Evolutionary conservation across 2,113 vertebrate species (phyloP), one percentile per base, ranked within the genome.

Genomic region (Leptocoma aspasia): DNA sequence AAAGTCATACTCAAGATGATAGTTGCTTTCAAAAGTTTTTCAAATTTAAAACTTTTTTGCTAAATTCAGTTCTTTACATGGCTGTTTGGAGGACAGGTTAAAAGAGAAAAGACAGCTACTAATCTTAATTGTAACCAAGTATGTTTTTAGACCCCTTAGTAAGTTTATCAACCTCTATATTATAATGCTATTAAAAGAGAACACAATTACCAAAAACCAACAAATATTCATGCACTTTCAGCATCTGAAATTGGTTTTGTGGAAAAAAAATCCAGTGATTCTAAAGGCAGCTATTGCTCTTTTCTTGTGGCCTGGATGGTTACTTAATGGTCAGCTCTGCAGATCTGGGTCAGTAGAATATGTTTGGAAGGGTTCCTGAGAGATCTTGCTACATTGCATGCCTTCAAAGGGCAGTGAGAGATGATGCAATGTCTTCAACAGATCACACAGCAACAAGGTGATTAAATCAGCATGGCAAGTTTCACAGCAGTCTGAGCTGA

Each of bases 401-500:
- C 27, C 90, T 94, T 93, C 75, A 83, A 90, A 64, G 59, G 66
- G 44, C 77, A 93, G 31, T 22, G 31, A 80, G 69, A 17, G n/a
- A 24, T 86, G 84, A 82, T 81, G 37, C 52, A 93, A 77, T 56
- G 8, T 82, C 86, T 82, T 71, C 87, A 90, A 30, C 5, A 61
- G 54, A 82, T 78, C 86, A 41, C 59, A 80, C 1, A 9, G 53
- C 30, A 63, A 39, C 13, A 59, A 50, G 47, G 33, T 95, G 92
- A 93, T 91, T 92, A 64, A 73, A 94, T 95, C 83, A 84, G 70
- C 26, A 23, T 22, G 30, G 15, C 44, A 49, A 50, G 33, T 91
- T 94, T 96, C 71, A 88, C 78, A 96, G 75, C 28, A 87, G 57
- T 65, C 33, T 86, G 31, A 82, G 39, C 61, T 85, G 92, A 66